Evolutionary conservation across 2,888 invertebrate species (phyloP).

Genomic region (Desoria tigrina): DNA sequence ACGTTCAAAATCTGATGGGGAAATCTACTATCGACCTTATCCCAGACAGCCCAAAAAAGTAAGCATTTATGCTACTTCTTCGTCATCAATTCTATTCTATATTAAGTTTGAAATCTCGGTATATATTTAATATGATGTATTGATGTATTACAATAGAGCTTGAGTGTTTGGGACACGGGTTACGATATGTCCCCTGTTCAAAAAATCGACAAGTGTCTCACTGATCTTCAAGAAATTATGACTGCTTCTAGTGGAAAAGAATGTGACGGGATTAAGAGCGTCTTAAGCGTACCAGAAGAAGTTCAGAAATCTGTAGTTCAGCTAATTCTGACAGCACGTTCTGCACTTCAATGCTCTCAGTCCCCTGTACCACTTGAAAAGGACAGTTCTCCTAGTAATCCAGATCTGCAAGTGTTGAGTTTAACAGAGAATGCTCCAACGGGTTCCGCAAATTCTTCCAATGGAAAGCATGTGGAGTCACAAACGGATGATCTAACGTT

Average conservation of each 20-base stretch:
- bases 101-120: no score
- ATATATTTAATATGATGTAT: background rate
- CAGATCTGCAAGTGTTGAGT: no score
- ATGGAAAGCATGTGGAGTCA: conserved; percentile 1
- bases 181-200: background rate
- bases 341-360: background rate
- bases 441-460: no score
- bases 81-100: no score
- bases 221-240: background rate
- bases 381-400: no score
- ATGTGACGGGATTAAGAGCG: no score
- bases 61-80: no score
- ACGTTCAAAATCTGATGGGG: conserved; percentile 2
- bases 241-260: no score
- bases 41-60: background rate
- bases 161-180: background rate
- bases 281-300: background rate
- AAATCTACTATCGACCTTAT: background rate
- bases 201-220: background rate
- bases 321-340: background rate
- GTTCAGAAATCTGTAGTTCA: background rate
- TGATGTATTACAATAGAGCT: background rate
- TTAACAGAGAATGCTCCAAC: no score
- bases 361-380: background rate
- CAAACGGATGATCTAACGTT: conserved; percentile 12